phyloP scores from a whole-genome alignment of 2,113 vertebrate species.

The Eubucco bourcierii region DNA sequence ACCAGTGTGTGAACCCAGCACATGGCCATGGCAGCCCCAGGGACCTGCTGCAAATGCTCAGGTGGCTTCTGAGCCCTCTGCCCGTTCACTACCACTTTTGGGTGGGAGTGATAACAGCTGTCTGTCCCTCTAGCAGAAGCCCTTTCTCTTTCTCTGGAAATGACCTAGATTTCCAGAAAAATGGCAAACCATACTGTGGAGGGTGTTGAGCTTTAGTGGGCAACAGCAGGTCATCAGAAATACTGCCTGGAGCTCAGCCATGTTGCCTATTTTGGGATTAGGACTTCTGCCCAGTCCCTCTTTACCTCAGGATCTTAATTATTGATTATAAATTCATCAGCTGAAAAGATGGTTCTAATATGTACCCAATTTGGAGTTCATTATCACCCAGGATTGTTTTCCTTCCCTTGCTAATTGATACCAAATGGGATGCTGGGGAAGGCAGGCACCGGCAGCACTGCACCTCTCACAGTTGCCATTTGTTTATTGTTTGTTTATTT shows the following conservation, averaged over 20 bases:
- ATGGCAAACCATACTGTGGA: not conserved
- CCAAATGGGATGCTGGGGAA: slow-evolving; percentile 54
- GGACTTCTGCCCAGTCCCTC: slow-evolving; percentile 59
- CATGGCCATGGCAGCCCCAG: not conserved
- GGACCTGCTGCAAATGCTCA: not conserved
- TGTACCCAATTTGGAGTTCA: slow-evolving; percentile 71
- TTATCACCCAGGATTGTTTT: slow-evolving; percentile 69
- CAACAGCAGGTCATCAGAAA: slow-evolving; percentile 21
- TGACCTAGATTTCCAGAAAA: not conserved
- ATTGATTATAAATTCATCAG: slow-evolving; percentile 76
- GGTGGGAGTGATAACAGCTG: not conserved
- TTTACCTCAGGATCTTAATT: slow-evolving; percentile 73
- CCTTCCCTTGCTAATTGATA: slow-evolving; percentile 66
- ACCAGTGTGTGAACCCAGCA: not conserved
- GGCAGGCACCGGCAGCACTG: not conserved
- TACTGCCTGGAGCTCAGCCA: slow-evolving; percentile 9
- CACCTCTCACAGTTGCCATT: not conserved
- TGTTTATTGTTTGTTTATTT: slow-evolving; percentile 50
- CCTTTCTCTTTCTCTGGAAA: not conserved
- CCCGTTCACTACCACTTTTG: not conserved
- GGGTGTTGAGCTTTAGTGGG: not conserved
- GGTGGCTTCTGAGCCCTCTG: not conserved
- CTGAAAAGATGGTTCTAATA: slow-evolving; percentile 70
- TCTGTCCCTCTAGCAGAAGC: not conserved
- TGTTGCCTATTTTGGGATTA: slow-evolving; percentile 14